Conservation (phyloP, 2,113 vertebrate species). For the Callipepla californica region DNA sequence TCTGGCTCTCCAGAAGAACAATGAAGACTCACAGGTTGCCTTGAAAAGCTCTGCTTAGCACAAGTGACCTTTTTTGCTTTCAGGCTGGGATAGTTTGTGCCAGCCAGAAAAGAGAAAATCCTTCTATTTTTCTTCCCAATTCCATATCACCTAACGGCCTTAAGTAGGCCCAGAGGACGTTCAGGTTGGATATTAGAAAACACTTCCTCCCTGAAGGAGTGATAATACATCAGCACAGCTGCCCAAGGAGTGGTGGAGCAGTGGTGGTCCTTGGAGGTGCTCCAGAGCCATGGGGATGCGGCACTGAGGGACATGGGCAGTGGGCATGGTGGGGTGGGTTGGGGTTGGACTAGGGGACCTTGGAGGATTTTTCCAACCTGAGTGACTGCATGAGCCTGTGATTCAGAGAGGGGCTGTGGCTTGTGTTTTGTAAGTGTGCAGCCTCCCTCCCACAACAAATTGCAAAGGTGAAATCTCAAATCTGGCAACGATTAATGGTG, state of each 20-base stretch:
- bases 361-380: too few relatives aligned
- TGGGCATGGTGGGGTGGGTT: too few relatives aligned
- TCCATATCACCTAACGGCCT: not conserved
- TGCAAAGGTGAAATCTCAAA: not conserved
- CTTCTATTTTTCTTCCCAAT: not conserved
- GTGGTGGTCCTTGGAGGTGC: too few relatives aligned
- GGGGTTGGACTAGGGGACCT: too few relatives aligned
- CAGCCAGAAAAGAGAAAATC: not conserved
- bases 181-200: not conserved
- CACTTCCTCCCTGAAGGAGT: too few relatives aligned
- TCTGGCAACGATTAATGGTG: not conserved
- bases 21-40: not conserved
- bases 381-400: not conserved
- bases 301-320: too few relatives aligned
- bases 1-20: not conserved
- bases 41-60: not conserved
- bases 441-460: not conserved
- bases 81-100: not conserved
- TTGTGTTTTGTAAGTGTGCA: accelerated
- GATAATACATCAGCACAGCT: too few relatives aligned
- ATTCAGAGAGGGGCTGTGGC: not conserved
- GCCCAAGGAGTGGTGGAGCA: too few relatives aligned
- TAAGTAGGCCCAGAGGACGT: not conserved
- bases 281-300: too few relatives aligned
- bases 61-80: not conserved